Conservation (phyloP, 2,797 vertebrate species). For the Microhierax caerulescens region DNA sequence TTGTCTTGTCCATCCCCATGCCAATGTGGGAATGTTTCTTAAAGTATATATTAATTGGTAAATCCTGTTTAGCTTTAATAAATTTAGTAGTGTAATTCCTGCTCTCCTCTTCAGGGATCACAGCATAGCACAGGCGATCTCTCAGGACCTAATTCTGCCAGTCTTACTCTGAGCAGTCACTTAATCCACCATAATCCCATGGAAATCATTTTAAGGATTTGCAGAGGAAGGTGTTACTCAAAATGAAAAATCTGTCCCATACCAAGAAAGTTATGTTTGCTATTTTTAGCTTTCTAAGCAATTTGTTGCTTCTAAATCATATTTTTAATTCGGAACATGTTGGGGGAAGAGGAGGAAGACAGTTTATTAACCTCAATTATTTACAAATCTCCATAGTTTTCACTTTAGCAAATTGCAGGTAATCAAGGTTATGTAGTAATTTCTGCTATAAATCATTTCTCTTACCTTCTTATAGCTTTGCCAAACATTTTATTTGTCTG, state of each 20-base stretch:
- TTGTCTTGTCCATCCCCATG: background rate
- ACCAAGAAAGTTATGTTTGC: background rate
- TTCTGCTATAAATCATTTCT: background rate
- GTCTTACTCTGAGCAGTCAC: background rate
- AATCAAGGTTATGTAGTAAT: background rate
- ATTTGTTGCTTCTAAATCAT: background rate
- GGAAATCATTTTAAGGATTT: background rate
- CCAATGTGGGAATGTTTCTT: background rate
- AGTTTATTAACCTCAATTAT: background rate
- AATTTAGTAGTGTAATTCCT: background rate
- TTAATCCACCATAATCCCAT: background rate
- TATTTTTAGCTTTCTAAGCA: background rate
- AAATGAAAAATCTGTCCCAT: background rate
- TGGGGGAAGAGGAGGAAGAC: background rate
- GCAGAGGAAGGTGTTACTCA: background rate
- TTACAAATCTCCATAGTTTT: background rate
- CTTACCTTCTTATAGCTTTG: background rate
- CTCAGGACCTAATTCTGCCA: constrained; percentile 30
- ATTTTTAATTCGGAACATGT: background rate
- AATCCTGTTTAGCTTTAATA: background rate
- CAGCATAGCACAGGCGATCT: background rate
- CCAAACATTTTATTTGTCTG: background rate
- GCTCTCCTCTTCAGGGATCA: background rate
- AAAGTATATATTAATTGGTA: background rate
- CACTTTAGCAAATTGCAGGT: background rate